These are phyloP conservation scores for Penaeus indicus DNA, from an alignment of 1,140 invertebrate genomes.

Conservation along the genomic window DNA sequence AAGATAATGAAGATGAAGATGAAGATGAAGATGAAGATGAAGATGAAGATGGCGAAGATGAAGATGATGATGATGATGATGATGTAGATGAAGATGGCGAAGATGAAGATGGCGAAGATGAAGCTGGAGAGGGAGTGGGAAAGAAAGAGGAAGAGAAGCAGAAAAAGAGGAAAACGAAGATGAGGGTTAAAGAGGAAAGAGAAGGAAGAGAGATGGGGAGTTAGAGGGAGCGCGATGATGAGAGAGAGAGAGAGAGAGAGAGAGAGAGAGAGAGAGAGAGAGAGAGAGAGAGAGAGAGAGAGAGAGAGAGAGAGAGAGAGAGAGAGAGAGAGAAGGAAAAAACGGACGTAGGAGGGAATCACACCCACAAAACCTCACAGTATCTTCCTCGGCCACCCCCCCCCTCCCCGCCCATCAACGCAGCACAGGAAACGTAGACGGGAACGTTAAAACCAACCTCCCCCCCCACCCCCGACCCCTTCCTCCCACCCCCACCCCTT, in stretches of 20 bases:
- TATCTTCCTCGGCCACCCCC: not conserved
- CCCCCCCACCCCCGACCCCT: too few relatives aligned
- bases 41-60: not conserved
- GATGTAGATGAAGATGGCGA: not conserved
- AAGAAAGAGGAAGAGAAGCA: not conserved
- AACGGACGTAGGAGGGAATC: not conserved
- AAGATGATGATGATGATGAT: not conserved
- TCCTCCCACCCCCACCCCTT: too few relatives aligned
- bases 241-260: not conserved
- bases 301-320: not conserved
- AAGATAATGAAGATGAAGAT: too few relatives aligned
- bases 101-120: not conserved
- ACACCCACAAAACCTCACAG: not conserved
- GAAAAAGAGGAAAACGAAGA: not conserved
- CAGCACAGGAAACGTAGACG: too few relatives aligned
- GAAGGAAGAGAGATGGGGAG: slow-evolving; percentile 6
- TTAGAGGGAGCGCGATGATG: not conserved
- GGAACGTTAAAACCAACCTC: too few relatives aligned
- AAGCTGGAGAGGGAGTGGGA: slow-evolving; percentile 6
- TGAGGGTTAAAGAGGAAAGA: not conserved
- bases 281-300: not conserved
- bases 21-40: not conserved
- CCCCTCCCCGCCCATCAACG: not conserved
- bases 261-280: not conserved
- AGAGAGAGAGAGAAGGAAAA: slow-evolving; percentile 18